Conservation (phyloP, 2,888 invertebrate species). For the Epinotia bilunana region DNA sequence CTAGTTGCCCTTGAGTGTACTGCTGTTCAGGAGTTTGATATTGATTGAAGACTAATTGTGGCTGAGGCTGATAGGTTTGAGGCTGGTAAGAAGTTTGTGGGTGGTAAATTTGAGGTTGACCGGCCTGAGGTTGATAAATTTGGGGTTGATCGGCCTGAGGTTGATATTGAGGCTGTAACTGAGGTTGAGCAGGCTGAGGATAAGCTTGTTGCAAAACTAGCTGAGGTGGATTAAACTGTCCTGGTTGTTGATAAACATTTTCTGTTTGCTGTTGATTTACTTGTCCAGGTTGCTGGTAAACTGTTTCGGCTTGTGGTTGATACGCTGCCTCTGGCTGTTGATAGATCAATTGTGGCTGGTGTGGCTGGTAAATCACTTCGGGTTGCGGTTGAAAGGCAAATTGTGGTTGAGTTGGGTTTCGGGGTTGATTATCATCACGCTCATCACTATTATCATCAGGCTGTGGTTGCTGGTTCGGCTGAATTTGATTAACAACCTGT, state of each 20-base stretch:
- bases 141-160: constrained; percentile 29
- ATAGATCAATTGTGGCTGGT: constrained; percentile 34
- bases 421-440: constrained; percentile 43
- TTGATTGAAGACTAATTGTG: constrained; percentile 19
- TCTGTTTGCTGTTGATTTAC: neutral
- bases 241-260: constrained; percentile 1
- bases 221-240: neutral
- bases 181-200: neutral
- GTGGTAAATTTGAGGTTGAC: constrained; percentile 13
- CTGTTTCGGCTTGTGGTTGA: constrained; percentile 25
- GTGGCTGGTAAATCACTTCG: constrained; percentile 42
- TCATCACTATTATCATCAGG: constrained; percentile 35
- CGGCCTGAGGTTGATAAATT: constrained; percentile 12
- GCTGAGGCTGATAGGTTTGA: constrained; percentile 27
- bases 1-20: constrained; percentile 53
- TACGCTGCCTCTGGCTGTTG: constrained; percentile 16
- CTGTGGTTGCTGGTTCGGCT: constrained; percentile 49
- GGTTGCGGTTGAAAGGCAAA: constrained; percentile 45
- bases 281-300: constrained; percentile 32
- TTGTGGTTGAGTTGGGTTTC: constrained; percentile 48
- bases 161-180: constrained; percentile 31
- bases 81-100: constrained; percentile 25
- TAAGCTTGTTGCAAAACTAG: neutral
- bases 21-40: constrained; percentile 48
- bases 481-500: constrained; percentile 52